Conservation (phyloP, 92 coral and sea anemone genomes). For the Metridium senile region DNA sequence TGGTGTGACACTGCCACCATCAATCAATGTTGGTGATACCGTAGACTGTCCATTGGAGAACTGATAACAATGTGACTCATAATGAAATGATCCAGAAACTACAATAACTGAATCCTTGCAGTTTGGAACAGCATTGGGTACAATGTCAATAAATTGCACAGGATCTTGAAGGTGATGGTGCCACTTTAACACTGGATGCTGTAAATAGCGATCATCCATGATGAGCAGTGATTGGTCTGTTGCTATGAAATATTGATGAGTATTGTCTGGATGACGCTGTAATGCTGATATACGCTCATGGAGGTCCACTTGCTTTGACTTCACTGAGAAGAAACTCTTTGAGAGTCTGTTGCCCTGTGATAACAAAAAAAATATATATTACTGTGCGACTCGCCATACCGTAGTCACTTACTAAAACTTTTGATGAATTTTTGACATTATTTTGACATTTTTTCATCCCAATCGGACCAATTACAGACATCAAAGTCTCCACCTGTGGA, state of each 20-base stretch:
- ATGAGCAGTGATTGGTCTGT: conserved; percentile 85
- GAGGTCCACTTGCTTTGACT: conserved; percentile 71
- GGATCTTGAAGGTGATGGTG: conserved; percentile 82
- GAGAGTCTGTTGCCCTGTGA: conserved; percentile 35
- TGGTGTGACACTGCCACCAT: conserved; percentile 38
- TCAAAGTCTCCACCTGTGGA: too few species aligned
- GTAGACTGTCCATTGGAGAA: conserved; percentile 49
- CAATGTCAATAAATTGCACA: conserved; percentile 66
- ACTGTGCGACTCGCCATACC: neutral
- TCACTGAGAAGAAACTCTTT: conserved; percentile 70
- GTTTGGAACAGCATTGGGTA: conserved; percentile 48
- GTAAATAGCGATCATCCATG: conserved; percentile 85
- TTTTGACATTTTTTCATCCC: too few species aligned
- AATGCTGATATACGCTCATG: conserved; percentile 79
- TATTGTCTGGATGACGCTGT: conserved; percentile 75
- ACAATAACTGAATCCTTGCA: conserved; percentile 69
- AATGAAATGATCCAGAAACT: conserved; percentile 72
- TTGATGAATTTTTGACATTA: too few species aligned
- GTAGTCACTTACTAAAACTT: too few species aligned
- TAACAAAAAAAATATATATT: conserved; percentile 20
- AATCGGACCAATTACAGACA: too few species aligned
- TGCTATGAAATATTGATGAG: conserved; percentile 79
- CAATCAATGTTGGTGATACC: conserved; percentile 7
- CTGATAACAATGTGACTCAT: conserved; percentile 85
- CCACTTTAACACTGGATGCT: conserved; percentile 92